Evolutionary conservation across 2,888 invertebrate genomes (phyloP).

Genomic region (Ochropacha duplaris): DNA sequence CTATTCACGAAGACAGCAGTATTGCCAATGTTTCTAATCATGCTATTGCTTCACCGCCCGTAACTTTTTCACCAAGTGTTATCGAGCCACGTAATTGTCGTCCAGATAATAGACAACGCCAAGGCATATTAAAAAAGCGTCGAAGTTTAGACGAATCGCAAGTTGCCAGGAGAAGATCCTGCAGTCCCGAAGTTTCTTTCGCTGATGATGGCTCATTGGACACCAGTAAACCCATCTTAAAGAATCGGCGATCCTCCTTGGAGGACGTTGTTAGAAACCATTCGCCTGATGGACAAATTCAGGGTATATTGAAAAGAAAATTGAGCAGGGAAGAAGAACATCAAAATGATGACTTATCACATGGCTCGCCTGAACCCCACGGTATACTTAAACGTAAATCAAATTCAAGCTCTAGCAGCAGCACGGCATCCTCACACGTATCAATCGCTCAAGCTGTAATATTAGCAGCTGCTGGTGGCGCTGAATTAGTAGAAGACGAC

Average conservation of each 20-base stretch:
- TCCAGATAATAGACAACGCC: conserved; percentile 83
- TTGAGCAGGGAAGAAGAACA: conserved; percentile 85
- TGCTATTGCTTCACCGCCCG: conserved; percentile 85
- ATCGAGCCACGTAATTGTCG: conserved; percentile 85
- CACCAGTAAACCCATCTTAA: conserved; percentile 85
- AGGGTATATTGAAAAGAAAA: conserved; percentile 87
- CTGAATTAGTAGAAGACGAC: conserved; percentile 80
- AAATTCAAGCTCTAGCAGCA: conserved; percentile 86
- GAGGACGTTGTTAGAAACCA: conserved; percentile 86
- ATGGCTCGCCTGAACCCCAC: conserved; percentile 87
- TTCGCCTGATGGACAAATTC: conserved; percentile 86
- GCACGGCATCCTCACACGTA: conserved; percentile 85
- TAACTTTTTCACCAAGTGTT: conserved; percentile 91
- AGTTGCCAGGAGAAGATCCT: conserved; percentile 86
- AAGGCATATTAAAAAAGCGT: conserved; percentile 92
- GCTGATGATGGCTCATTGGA: conserved; percentile 82
- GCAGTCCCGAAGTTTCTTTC: conserved; percentile 87
- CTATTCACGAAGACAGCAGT: conserved; percentile 78
- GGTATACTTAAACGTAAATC: conserved; percentile 92
- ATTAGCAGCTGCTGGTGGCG: conserved; percentile 85
- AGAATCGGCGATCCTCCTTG: conserved; percentile 87
- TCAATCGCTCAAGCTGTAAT: conserved; percentile 87
- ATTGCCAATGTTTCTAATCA: conserved; percentile 78
- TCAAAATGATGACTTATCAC: conserved; percentile 83
- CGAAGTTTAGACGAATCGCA: conserved; percentile 91